Conservation (phyloP, 2,797 vertebrate species). For the Tapirus indicus region DNA sequence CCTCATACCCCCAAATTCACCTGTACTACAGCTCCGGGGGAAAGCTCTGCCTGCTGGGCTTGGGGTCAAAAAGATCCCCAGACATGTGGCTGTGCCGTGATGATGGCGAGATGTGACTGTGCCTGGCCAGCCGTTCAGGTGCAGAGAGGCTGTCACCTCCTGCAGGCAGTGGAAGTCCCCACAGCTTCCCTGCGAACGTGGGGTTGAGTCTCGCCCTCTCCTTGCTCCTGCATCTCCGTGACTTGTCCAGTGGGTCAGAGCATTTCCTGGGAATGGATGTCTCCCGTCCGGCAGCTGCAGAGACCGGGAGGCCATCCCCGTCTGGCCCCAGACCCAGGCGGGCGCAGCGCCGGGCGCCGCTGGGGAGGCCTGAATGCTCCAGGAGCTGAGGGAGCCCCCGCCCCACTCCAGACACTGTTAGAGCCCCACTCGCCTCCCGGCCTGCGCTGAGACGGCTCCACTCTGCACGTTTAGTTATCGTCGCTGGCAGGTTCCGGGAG, state of each 20-base stretch:
- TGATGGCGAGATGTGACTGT: background rate
- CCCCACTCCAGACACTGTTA: background rate
- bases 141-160: background rate
- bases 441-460: too few relatives aligned
- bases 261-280: background rate
- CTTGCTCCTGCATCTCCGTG: background rate
- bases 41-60: background rate
- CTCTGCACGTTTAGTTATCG: too few relatives aligned
- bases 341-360: background rate
- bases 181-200: accelerated
- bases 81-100: too few relatives aligned
- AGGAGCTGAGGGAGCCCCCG: background rate
- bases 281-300: background rate
- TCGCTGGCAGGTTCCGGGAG: background rate
- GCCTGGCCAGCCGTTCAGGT: background rate
- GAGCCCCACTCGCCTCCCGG: too few relatives aligned
- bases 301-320: background rate
- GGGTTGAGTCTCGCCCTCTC: background rate
- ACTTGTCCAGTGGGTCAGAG: background rate
- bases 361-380: background rate
- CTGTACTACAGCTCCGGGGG: accelerated
- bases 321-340: background rate
- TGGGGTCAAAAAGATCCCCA: background rate
- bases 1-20: too few relatives aligned
- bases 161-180: background rate